Base-by-base conservation (phyloP, 2,888 invertebrate species). In the Balanococcus diminutus region DNA sequence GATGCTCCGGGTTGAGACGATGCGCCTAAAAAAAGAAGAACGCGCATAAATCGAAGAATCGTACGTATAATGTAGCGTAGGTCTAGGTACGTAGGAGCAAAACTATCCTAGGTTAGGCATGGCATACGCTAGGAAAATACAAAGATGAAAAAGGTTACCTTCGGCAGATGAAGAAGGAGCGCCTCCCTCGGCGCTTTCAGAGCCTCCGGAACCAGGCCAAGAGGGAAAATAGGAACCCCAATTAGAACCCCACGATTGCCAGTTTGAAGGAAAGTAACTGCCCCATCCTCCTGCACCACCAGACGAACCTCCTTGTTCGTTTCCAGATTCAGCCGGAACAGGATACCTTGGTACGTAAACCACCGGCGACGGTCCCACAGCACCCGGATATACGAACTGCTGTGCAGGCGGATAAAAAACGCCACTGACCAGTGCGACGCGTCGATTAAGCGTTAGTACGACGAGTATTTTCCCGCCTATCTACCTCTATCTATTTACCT, bases 381-480 rank as follows among this genome's bases (percentile, higher is more conserved):
- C 16, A 82, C 16, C 31, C 14, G 82, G 82, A 14, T 82, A 82
- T n/a, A 46, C 42, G 25, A n/a, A 51, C 56, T 51, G 82, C 51
- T 82, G 82, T 11, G n/a, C n/a, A n/a, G 51, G 46, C n/a, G 42
- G 82, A 51, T 82, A 82, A 31, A 82, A 82, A 32, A 32, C 75
- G 14, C 75, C 75, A 36, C 75, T 75, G 32, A 75, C 8, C 5
- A 31, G 32, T n/a, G 25, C 31, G 75, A n/a, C 32, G n/a, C 31
- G 75, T 32, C 32, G n/a, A 16, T n/a, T 32, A 16, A 32, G 11
- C 28, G 25, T 67, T 67, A 67, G 22, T 67, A 28, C 2, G 5
- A 46, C n/a, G n/a, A n/a, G n/a, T n/a, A n/a, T n/a, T n/a, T n/a
- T n/a, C n/a, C n/a, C n/a, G n/a, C n/a, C n/a, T n/a, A n/a, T n/a